phyloP scores from a whole-genome alignment of 1,140 invertebrate species.

The Scaptodrosophila lebanonensis region DNA sequence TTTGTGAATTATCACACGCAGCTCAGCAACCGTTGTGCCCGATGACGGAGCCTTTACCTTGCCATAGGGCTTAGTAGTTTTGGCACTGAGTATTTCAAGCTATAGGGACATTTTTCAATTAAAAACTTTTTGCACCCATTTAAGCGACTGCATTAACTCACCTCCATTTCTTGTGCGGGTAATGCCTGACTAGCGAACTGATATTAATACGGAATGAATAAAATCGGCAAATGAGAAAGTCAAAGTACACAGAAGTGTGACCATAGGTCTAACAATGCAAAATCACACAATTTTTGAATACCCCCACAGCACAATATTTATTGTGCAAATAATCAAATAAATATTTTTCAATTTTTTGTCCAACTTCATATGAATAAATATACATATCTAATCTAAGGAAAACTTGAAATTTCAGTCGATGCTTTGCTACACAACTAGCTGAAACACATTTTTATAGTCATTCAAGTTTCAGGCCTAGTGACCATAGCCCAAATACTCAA shows the following conservation, averaged over 20 bases:
- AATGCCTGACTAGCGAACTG: not conserved
- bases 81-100: slow-evolving; percentile 80
- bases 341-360: too few relatives aligned
- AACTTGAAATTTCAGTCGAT: too few relatives aligned
- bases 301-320: too few relatives aligned
- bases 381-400: too few relatives aligned
- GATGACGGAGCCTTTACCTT: slow-evolving; percentile 78
- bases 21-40: slow-evolving; percentile 82
- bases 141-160: not conserved
- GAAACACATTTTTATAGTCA: too few relatives aligned
- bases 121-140: not conserved
- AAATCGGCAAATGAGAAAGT: slow-evolving; percentile 1
- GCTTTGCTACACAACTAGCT: too few relatives aligned
- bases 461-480: too few relatives aligned
- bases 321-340: too few relatives aligned
- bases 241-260: not conserved
- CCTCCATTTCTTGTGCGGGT: not conserved
- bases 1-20: slow-evolving; percentile 86
- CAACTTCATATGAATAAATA: too few relatives aligned
- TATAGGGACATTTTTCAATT: slow-evolving; percentile 62
- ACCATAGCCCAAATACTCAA: not conserved
- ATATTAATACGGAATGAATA: not conserved
- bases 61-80: slow-evolving; percentile 80
- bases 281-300: too few relatives aligned
- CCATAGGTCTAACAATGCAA: too few relatives aligned